Percentiles rank a stretch among this genome's conserved stretches.
phyloP scores from a whole-genome alignment of 2,113 vertebrate species.

The Colaptes auratus region DNA sequence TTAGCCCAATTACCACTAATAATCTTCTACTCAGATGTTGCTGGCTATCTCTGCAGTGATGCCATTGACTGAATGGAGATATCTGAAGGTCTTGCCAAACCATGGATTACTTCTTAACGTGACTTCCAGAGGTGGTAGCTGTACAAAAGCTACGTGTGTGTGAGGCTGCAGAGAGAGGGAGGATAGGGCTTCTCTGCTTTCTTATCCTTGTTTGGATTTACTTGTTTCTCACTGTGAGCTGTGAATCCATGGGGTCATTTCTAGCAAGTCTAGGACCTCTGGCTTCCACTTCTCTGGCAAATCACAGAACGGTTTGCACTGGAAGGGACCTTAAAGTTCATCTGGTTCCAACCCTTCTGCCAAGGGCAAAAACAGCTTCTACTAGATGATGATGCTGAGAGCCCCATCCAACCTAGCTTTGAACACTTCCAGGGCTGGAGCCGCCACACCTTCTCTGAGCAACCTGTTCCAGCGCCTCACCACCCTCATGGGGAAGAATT shows the following conservation, averaged over 20 bases:
- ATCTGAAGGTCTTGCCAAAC: slow-evolving; percentile 5
- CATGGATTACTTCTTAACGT: not conserved
- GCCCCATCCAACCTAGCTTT: too few relatives aligned
- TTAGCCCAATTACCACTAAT: slow-evolving; percentile 46
- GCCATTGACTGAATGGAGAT: slow-evolving; percentile 2
- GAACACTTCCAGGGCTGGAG: too few relatives aligned
- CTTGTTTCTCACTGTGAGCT: not conserved
- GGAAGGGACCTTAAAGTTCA: too few relatives aligned
- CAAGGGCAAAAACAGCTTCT: too few relatives aligned
- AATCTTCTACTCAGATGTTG: not conserved
- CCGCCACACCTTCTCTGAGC: too few relatives aligned
- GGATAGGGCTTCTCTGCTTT: not conserved
- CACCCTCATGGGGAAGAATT: too few relatives aligned
- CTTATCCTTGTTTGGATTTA: not conserved
- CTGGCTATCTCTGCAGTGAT: slow-evolving; percentile 33
- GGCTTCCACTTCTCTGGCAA: not conserved
- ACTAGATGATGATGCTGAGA: too few relatives aligned
- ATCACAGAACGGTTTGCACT: too few relatives aligned
- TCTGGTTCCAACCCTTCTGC: too few relatives aligned
- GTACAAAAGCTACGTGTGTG: not conserved
- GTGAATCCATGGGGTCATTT: not conserved
- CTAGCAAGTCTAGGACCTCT: not conserved
- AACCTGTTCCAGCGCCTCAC: too few relatives aligned
- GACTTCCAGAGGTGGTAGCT: not conserved
- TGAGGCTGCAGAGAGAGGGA: not conserved